A percentile compares a stretch with the other conserved stretches of the same genome.
Evolutionary conservation across 2,797 vertebrate species (phyloP).

Genomic region (Rachycentron canadum): DNA sequence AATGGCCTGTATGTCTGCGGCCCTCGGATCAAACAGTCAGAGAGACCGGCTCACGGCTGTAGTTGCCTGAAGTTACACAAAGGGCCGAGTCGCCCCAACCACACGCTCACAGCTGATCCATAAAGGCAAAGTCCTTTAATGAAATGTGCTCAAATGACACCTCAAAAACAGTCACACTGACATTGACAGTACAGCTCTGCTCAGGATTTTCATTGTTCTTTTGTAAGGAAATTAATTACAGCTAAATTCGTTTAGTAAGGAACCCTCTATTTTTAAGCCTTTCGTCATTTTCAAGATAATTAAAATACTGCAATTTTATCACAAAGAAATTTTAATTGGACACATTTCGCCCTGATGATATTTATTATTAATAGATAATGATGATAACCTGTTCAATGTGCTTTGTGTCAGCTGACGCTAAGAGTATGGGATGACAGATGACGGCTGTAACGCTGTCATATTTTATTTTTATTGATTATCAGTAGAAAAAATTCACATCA

Average conservation of each 20-base stretch:
- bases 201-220: slow-evolving; percentile 30
- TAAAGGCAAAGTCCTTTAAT: background rate
- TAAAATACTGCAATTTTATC: slow-evolving; percentile 54
- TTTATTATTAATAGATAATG: slow-evolving; percentile 29
- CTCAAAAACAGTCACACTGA: background rate
- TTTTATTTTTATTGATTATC: background rate
- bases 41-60: slow-evolving; percentile 80
- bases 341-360: slow-evolving; percentile 32
- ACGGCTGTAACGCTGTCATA: background rate
- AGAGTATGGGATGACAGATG: background rate
- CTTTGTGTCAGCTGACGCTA: background rate
- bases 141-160: slow-evolving; percentile 3
- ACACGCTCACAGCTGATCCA: slow-evolving; percentile 1
- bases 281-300: slow-evolving; percentile 56
- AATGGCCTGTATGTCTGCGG: slow-evolving; percentile 91
- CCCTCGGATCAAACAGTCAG: slow-evolving; percentile 87
- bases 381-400: slow-evolving; percentile 29
- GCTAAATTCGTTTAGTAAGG: slow-evolving; percentile 27
- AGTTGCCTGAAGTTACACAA: slow-evolving; percentile 15
- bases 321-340: slow-evolving; percentile 35
- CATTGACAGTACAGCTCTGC: background rate
- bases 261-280: slow-evolving; percentile 42
- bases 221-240: slow-evolving; percentile 42
- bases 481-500: background rate
- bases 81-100: background rate